Conservation (phyloP, 92 coral and sea anemone genomes). For the Porites cylindrica region DNA sequence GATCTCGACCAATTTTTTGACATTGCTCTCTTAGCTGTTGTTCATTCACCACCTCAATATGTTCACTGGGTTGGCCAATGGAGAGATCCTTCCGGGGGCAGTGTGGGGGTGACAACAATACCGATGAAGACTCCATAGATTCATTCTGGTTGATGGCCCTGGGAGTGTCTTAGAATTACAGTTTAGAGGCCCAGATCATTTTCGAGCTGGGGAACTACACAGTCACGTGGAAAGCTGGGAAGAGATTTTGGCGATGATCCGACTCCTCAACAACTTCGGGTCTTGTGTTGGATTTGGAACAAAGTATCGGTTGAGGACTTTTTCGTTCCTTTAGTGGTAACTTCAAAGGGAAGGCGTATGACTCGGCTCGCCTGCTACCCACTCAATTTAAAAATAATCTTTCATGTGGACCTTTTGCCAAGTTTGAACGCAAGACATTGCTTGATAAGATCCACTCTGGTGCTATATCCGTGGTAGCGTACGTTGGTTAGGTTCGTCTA, state of each 20-base stretch:
- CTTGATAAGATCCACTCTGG: constrained; percentile 30
- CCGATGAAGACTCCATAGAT: background rate
- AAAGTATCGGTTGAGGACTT: too few relatives aligned
- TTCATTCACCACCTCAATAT: background rate
- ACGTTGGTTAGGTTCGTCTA: constrained; percentile 22
- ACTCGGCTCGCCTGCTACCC: constrained; percentile 28
- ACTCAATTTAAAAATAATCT: constrained; percentile 22
- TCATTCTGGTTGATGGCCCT: constrained; percentile 2
- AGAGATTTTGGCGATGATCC: background rate
- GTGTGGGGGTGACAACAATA: background rate
- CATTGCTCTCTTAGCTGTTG: background rate
- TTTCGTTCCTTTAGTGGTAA: too few relatives aligned
- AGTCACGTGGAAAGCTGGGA: constrained; percentile 13
- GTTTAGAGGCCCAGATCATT: background rate
- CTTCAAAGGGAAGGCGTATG: background rate
- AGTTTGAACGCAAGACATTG: constrained; percentile 24
- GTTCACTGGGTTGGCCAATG: background rate
- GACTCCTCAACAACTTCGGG: too few relatives aligned
- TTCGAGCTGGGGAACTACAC: background rate
- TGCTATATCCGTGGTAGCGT: constrained; percentile 35
- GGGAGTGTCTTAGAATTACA: constrained; percentile 6
- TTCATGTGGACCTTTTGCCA: constrained; percentile 34
- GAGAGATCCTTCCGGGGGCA: background rate
- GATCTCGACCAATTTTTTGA: constrained; percentile 3
- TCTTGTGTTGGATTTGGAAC: too few relatives aligned